Conservation (phyloP, 2,113 vertebrate genomes). For the Rafetus swinhoei region DNA sequence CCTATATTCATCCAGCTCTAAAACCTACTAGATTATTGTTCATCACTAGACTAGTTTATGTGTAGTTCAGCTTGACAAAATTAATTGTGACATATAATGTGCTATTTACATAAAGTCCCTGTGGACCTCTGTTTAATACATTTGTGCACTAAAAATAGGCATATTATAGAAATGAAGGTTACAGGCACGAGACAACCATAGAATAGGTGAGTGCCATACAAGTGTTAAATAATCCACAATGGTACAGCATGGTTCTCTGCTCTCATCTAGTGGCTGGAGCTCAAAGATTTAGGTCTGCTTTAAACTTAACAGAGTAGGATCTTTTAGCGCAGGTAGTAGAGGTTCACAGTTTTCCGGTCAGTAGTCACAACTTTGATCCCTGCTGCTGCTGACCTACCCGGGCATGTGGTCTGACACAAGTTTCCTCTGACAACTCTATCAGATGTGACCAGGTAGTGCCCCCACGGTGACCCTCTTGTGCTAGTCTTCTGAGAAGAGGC, state of each 20-base stretch:
- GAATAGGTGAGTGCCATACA: neutral
- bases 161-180: neutral
- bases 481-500: neutral
- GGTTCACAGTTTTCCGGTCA: neutral
- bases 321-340: neutral
- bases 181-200: neutral
- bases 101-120: neutral
- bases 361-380: neutral
- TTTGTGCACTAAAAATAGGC: neutral
- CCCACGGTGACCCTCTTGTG: neutral
- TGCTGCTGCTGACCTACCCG: neutral
- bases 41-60: neutral
- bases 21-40: neutral
- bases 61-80: neutral
- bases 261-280: neutral
- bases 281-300: neutral
- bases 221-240: neutral
- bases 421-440: neutral
- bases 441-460: neutral
- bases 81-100: neutral
- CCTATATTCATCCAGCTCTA: neutral
- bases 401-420: fast-evolving
- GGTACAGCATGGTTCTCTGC: neutral
- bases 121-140: neutral
- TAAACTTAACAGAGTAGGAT: neutral